Evolutionary conservation across 1,140 invertebrate species (phyloP).

Genomic region (Drosophila serrata): DNA sequence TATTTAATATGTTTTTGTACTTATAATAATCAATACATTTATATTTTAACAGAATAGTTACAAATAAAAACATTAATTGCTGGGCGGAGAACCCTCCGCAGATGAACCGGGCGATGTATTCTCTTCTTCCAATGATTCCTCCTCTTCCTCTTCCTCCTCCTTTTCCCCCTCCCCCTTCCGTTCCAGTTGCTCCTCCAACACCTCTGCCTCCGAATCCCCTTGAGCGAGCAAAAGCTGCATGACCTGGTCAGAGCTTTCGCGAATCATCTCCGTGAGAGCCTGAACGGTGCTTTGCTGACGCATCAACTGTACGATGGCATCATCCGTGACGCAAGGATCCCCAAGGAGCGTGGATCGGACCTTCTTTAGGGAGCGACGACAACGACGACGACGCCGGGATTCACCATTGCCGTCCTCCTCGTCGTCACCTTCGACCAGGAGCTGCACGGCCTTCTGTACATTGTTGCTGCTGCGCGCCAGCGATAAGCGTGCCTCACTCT

Average conservation of each 20-base stretch:
- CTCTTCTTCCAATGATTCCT: background rate
- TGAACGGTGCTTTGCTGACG: background rate
- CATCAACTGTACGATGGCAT: slow-evolving; percentile 40
- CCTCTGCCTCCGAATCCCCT: slow-evolving; percentile 2
- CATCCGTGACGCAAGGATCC: slow-evolving; percentile 42
- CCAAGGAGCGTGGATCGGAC: slow-evolving; percentile 46
- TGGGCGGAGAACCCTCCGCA: slow-evolving; percentile 4
- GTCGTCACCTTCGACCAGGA: slow-evolving; percentile 52
- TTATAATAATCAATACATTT: too few species aligned
- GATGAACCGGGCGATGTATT: background rate
- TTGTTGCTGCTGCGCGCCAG: slow-evolving; percentile 58
- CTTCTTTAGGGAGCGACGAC: slow-evolving; percentile 15
- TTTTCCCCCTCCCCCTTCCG: background rate
- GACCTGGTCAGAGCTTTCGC: slow-evolving; percentile 18
- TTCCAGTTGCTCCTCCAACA: slow-evolving; percentile 10
- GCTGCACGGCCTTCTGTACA: slow-evolving; percentile 65
- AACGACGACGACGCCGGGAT: slow-evolving; percentile 13
- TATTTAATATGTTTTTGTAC: too few species aligned
- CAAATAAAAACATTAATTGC: background rate
- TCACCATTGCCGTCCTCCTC: slow-evolving; percentile 8
- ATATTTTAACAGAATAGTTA: background rate
- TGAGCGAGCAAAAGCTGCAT: slow-evolving; percentile 41
- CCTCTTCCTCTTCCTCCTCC: background rate
- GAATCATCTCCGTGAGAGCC: slow-evolving; percentile 25
- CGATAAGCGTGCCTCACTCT: slow-evolving; percentile 47